Percentiles rank a stretch among this genome's conserved stretches.
Evolutionary conservation across 1,140 invertebrate genomes (phyloP).

Genomic region (Trypoxylus dichotomus): DNA sequence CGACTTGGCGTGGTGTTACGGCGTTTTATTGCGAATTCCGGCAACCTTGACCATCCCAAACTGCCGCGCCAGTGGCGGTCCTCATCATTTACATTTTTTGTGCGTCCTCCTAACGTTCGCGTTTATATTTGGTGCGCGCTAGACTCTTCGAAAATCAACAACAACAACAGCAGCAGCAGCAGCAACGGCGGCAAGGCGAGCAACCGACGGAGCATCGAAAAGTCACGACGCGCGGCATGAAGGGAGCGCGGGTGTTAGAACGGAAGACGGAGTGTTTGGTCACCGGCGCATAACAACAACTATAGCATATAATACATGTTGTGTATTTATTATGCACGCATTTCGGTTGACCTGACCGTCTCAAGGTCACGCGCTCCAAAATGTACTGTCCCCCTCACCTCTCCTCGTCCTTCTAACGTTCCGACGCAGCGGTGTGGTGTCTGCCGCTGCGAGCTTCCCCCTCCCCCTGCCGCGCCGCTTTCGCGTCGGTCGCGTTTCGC

Average conservation of each 20-base stretch:
- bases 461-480: neutral
- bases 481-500: neutral
- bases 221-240: neutral
- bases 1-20: neutral
- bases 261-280: conserved; percentile 41
- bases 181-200: too few relatives aligned
- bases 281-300: conserved; percentile 48
- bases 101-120: conserved; percentile 39
- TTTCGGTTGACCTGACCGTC: conserved; percentile 48
- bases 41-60: conserved; percentile 35
- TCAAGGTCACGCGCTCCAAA: conserved; percentile 47
- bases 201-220: neutral
- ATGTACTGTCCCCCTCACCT: conserved; percentile 36
- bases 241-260: conserved; percentile 32
- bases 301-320: conserved; percentile 9
- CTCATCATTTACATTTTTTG: conserved; percentile 43
- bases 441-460: neutral
- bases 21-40: conserved; percentile 20
- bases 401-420: neutral
- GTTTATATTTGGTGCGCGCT: conserved; percentile 27
- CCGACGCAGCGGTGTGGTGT: too few relatives aligned
- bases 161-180: conserved; percentile 22
- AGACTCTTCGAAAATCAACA: conserved; percentile 13
- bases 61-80: conserved; percentile 20
- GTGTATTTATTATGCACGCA: conserved; percentile 49